Evolutionary conservation across 2,888 invertebrate genomes (phyloP).

Genomic region (Morpho deidamia): DNA sequence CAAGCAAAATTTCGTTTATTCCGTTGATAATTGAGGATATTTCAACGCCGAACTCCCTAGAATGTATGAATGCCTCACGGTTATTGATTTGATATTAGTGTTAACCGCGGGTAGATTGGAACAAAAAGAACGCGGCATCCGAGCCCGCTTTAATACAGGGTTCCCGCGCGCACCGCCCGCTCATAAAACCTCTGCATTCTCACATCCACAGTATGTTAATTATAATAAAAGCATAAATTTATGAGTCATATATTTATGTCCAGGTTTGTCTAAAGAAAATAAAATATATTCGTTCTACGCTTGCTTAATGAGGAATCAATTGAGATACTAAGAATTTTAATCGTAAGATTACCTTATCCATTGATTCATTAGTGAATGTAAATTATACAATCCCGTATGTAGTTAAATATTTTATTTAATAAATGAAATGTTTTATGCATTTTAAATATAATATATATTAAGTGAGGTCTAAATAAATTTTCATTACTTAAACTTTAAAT

Average conservation of each 20-base stretch:
- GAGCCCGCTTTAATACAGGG: slow-evolving; percentile 42
- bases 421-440: too few species aligned
- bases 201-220: slow-evolving; percentile 67
- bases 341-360: too few species aligned
- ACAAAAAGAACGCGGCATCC: slow-evolving; percentile 59
- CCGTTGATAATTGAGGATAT: neutral
- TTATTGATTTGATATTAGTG: slow-evolving; percentile 17
- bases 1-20: too few species aligned
- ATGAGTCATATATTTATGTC: slow-evolving; percentile 45
- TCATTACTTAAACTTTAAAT: too few species aligned
- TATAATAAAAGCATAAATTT: slow-evolving; percentile 71
- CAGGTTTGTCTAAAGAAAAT: slow-evolving; percentile 49
- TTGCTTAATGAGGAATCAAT: slow-evolving; percentile 12
- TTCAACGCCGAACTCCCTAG: neutral
- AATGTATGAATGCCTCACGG: slow-evolving; percentile 3
- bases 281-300: slow-evolving; percentile 18
- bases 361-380: neutral
- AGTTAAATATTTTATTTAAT: too few species aligned
- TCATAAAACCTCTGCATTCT: slow-evolving; percentile 64
- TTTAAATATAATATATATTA: too few species aligned
- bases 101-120: slow-evolving; percentile 24
- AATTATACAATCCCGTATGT: neutral
- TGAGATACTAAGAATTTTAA: neutral
- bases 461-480: too few species aligned
- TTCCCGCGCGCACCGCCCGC: slow-evolving; percentile 40